These are phyloP conservation scores for Leptosomus discolor DNA, from an alignment of 2,113 vertebrate genomes.

Conservation along the genomic window DNA sequence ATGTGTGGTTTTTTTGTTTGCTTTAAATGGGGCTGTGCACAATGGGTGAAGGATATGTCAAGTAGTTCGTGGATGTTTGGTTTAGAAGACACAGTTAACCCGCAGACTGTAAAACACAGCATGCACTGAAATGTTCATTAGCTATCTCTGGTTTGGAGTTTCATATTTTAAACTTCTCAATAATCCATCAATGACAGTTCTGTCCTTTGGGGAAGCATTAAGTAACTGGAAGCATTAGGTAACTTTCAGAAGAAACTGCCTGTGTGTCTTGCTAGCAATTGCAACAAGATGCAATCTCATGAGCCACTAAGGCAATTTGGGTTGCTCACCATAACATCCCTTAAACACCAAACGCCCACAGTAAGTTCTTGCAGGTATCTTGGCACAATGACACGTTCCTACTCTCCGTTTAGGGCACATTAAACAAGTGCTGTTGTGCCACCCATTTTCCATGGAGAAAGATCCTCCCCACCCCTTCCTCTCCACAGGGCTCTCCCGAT, in stretches of 20 bases:
- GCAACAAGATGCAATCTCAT: background rate
- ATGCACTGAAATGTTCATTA: background rate
- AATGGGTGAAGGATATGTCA: background rate
- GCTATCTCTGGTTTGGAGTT: background rate
- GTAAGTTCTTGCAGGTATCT: background rate
- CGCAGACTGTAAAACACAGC: background rate
- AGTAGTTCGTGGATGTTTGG: background rate
- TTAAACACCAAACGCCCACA: background rate
- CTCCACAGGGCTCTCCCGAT: background rate
- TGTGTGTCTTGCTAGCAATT: background rate
- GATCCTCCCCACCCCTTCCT: background rate
- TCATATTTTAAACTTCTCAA: background rate
- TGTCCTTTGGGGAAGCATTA: background rate
- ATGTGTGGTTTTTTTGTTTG: background rate
- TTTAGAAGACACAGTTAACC: background rate
- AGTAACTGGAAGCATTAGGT: background rate
- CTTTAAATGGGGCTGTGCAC: background rate
- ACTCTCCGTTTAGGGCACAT: background rate
- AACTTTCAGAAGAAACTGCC: background rate
- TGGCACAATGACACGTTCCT: rapidly evolving
- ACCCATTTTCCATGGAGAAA: rapidly evolving
- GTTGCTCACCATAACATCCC: background rate
- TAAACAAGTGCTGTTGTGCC: background rate
- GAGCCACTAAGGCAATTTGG: background rate
- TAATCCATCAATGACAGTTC: background rate